phyloP scores from a whole-genome alignment of 2,113 vertebrate genomes.

The Oreotragus oreotragus region DNA sequence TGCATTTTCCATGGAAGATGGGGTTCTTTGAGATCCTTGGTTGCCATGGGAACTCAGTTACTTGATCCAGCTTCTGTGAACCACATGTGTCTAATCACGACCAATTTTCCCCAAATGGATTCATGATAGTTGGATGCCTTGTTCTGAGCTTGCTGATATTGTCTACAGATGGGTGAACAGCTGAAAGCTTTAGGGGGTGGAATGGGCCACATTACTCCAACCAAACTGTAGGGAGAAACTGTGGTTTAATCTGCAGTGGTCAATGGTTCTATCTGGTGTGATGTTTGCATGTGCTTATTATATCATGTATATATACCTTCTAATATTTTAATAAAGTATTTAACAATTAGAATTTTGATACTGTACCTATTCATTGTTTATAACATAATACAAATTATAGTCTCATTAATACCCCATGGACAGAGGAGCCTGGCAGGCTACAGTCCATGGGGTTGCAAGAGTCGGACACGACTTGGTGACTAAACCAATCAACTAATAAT shows the following conservation, averaged over 20 bases:
- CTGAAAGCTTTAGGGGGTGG: background rate
- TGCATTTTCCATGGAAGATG: background rate
- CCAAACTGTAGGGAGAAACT: background rate
- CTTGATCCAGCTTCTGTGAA: background rate
- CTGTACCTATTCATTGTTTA: background rate
- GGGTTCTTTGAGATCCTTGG: background rate
- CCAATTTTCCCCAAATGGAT: background rate
- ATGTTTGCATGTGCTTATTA: background rate
- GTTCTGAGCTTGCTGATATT: background rate
- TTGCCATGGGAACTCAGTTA: conserved; percentile 23
- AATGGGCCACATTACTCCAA: background rate
- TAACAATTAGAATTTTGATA: background rate
- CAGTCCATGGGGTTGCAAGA: background rate
- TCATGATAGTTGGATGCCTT: background rate
- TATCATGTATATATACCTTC: background rate
- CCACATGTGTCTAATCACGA: background rate
- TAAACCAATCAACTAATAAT: background rate
- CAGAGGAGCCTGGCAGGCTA: background rate
- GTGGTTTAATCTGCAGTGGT: background rate
- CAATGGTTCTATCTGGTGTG: background rate
- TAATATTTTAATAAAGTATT: background rate
- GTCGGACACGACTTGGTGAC: background rate
- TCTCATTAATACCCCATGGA: background rate
- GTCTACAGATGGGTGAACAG: background rate
- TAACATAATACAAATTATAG: background rate